Evolutionary conservation across 2,888 invertebrate genomes (phyloP), one percentile per base, ranked within the genome.

Genomic region (Drosophila cognata): DNA sequence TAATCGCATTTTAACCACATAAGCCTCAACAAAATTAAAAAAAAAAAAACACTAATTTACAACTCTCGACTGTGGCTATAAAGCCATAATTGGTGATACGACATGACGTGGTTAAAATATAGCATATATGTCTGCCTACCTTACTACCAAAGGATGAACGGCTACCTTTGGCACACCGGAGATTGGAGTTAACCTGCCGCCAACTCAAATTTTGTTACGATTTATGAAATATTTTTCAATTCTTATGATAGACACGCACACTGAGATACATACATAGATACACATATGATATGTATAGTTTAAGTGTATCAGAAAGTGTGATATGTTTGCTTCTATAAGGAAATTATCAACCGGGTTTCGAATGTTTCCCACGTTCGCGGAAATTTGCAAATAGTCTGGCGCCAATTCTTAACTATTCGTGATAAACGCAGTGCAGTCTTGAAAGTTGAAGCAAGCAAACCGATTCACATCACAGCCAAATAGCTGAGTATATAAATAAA

Each of bases 381-480:
- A 77, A 86, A 62, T 60, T 48, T 21, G 21, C n/a, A 38, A 68
- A 71, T 71, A 41, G 33, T 46, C 52, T 74, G 86, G 84, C 86
- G 86, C 86, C 84, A 62, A 58, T 69, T 69, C 71, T 64, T 73
- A 70, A 70, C 81, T 68, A 50, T 81, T 83, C 70, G 58, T 56
- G 65, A 86, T 86, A 84, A 86, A 75, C 64, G 62, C 51, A 57
- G 35, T 18, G 55, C 25, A 8, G 16, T 29, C 46, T 57, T 41
- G 11, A 41, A 33, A 76, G 38, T 21, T 55, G 7, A 35, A 51
- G 74, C 74, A 78, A 74, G 10, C 67, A 8, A 78, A 56, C 21
- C 67, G 67, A 65, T 74, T 78, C 70, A 65, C 67, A 68, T 18
- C 36, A 1, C 10, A 10, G 8, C 28, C 16, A 5, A 36, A n/a